Evolutionary conservation across 2,797 vertebrate species (phyloP), one percentile per base, ranked within the genome.

Genomic region (Heliangelus exortis): DNA sequence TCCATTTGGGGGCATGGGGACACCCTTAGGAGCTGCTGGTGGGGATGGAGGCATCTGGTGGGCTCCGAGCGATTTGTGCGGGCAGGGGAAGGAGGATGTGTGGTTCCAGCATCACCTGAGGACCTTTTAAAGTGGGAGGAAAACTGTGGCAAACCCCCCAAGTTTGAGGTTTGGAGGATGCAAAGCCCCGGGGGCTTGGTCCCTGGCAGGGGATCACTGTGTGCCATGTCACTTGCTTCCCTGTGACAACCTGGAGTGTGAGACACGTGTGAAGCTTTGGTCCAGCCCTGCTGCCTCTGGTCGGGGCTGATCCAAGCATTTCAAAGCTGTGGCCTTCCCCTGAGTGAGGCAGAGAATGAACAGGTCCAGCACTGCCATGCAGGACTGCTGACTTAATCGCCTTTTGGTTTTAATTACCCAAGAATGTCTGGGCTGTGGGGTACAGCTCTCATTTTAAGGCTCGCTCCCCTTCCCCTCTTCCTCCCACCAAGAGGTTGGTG

Each of bases 391-490:
- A 25, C 84, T 66, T 22, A 3, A 3, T 80, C 81, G 89, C 77
- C 77, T 84, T 94, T 91, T 96, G 96, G 95, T 92, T 93, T 90
- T 82, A 96, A 95, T 96, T 95, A 95, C 93, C 88, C 77, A 90
- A 92, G 94, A 95, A 95, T 96, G 96, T 90, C 96, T 96, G 95
- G 25, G 57, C 91, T 65, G 63, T 86, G 92, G 94, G 66, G 95
- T 74, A 55, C 77, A 79, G 80, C 83, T 86, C n/a, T 26, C 85
- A 82, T 74, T 76, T 86, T 73, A 41, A 81, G 93, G 33, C 80
- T 92, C 2, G 0, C 26, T 90, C 77, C 59, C 83, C 66, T 58
- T 85, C 85, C 83, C 73, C 80, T 50, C 80, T 76, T 61, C 84
- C 58, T 78, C 67, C 25, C 72, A 29, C 21, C 84, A 36, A 80